Evolutionary conservation across 2,113 vertebrate species (phyloP), one percentile per base, ranked within the genome.

Genomic region (Shinisaurus crocodilurus): DNA sequence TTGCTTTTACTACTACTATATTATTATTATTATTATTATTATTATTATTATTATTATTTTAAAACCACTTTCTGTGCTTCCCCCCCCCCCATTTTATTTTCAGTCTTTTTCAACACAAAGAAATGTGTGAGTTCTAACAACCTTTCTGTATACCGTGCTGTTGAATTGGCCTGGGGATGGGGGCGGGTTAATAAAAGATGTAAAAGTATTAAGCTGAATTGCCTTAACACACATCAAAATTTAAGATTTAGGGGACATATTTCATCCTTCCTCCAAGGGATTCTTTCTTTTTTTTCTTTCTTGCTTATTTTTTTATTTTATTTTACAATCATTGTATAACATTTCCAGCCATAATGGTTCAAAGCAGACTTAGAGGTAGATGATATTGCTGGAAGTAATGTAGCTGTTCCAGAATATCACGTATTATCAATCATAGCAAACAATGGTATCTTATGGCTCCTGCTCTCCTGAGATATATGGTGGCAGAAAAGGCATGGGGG

Each of bases 51-150:
- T 15, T 37, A n/a, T 74, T 74, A 16, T 37, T 74, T 45, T 90
- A 34, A 81, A 81, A 54, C 54, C 12, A 77, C 29, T 34, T 23
- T 23, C 16, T 63, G 60, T 32, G 25, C 20, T 63, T 20, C 63
- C 25, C 40, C 4, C 1, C n/a, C 15, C 40, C 4, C 1, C n/a
- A 5, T 70, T 70, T 32, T 34, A 10, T 12, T 48, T 48, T 32
- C 65, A 70, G 40, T 43, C 92, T 94, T 89, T 93, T 94, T 89
- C 57, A 79, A 70, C 65, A 69, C 0, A 0, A 80, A 54, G 74
- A n/a, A 70, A 91, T 54, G 6, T 23, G 6, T 7, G 50, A 48
- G 7, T 50, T 92, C 81, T 88, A 37, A 82, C 90, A 87, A 18
- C 18, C 77, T 20, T 84, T 82, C 12, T 34, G 9, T 34, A 45